Evolutionary conservation across 2,888 invertebrate species (phyloP).

Genomic region (Machimus rusticus): DNA sequence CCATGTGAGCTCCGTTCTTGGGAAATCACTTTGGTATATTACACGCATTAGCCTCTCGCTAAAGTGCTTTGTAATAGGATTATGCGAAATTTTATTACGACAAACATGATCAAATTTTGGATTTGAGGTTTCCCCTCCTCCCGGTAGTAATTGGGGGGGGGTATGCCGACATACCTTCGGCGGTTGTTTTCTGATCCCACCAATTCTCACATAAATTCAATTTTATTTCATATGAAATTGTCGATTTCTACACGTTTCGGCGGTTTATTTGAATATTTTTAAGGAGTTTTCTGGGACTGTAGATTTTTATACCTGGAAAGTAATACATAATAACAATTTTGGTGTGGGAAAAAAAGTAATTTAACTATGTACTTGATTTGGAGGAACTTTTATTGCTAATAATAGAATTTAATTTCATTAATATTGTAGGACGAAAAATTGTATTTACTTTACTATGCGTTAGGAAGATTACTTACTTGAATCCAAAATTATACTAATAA

Average conservation of each 20-base stretch:
- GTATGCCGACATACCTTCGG: neutral
- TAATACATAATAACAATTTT: neutral
- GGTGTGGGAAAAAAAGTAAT: neutral
- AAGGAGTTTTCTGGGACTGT: neutral
- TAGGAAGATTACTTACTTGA: no score
- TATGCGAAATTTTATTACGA: constrained; percentile 15
- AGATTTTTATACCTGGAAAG: neutral
- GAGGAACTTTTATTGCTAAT: neutral
- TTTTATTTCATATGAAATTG: neutral
- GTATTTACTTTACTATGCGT: no score
- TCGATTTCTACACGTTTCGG: neutral
- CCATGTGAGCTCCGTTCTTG: neutral
- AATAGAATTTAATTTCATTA: no score
- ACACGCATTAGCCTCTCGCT: constrained; percentile 2
- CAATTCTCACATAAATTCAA: neutral
- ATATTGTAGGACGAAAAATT: no score
- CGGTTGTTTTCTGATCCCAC: neutral
- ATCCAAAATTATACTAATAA: no score
- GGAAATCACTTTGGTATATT: neutral
- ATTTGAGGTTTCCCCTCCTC: neutral
- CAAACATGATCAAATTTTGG: constrained; percentile 11
- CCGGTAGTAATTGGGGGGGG: neutral
- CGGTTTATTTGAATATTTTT: neutral
- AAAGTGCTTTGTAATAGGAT: constrained; percentile 1
- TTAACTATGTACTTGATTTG: neutral